Evolutionary conservation across 2,888 invertebrate genomes (phyloP).

Genomic region (Agonopterix heracliana): DNA sequence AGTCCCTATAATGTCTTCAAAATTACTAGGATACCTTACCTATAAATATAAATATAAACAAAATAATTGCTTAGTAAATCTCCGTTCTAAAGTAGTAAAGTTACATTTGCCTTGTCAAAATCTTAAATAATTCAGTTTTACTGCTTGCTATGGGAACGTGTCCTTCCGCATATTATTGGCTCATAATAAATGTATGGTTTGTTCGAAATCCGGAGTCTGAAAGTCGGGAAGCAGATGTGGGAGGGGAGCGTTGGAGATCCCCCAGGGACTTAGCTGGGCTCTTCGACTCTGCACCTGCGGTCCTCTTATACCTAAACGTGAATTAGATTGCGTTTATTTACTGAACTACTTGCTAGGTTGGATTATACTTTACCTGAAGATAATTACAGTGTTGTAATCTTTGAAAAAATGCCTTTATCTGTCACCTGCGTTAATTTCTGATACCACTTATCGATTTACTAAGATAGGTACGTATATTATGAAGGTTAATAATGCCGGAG

Average conservation of each 20-base stretch:
- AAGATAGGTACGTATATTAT: constrained; percentile 13
- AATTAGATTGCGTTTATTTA: neutral
- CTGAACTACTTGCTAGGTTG: neutral
- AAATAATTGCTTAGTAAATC: too few relatives aligned
- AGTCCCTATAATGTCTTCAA: too few relatives aligned
- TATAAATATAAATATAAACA: too few relatives aligned
- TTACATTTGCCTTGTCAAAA: neutral
- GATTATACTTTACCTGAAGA: neutral
- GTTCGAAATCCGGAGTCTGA: constrained; percentile 26
- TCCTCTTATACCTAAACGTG: constrained; percentile 4
- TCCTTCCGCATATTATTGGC: constrained; percentile 33
- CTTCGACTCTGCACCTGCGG: constrained; percentile 28
- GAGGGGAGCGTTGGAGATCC: constrained; percentile 13
- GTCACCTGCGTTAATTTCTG: constrained; percentile 51
- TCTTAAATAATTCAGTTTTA: constrained; percentile 7
- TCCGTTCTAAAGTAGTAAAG: too few relatives aligned
- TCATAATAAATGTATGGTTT: constrained; percentile 52
- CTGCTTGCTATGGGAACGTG: neutral
- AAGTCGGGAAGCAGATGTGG: constrained; percentile 25
- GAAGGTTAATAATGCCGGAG: too few relatives aligned
- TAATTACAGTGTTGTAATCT: constrained; percentile 1
- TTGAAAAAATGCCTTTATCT: constrained; percentile 29
- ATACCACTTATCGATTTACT: constrained; percentile 44
- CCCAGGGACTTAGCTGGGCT: neutral
- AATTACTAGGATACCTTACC: too few relatives aligned